Conservation (phyloP, 2,113 vertebrate genomes). For the Genyomyrus donnyi region DNA sequence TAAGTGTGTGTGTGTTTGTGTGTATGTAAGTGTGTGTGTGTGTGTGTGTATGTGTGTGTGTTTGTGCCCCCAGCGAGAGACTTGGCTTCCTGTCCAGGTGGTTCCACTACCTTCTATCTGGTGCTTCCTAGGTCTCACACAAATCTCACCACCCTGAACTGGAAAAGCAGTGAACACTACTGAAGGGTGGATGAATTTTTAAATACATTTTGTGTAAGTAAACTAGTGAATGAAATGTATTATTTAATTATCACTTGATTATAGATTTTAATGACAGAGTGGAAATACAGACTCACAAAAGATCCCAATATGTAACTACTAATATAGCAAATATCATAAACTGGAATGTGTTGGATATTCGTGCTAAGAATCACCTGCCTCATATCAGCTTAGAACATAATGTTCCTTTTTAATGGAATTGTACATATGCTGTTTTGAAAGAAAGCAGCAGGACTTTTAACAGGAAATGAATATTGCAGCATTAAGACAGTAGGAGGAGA, state of each 20-base stretch:
- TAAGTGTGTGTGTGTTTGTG: neutral
- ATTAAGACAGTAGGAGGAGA: constrained; percentile 31
- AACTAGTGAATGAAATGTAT: neutral
- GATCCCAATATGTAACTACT: neutral
- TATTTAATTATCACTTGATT: neutral
- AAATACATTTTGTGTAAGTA: neutral
- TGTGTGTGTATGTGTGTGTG: neutral
- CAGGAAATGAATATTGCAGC: neutral
- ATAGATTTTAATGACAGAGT: neutral
- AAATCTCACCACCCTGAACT: neutral
- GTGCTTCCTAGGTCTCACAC: neutral
- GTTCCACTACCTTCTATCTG: neutral
- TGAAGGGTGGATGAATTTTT: neutral
- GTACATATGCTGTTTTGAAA: neutral
- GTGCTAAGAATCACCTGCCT: neutral
- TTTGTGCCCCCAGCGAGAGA: neutral
- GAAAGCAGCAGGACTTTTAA: neutral
- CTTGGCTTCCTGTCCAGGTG: neutral
- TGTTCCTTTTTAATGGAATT: neutral
- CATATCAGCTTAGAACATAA: neutral
- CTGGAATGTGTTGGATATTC: neutral
- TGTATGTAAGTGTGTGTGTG: neutral
- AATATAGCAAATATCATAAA: neutral
- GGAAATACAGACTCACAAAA: neutral
- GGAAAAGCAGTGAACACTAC: neutral